phyloP scores from a whole-genome alignment of 2,888 invertebrate species.

The Germaria angustata region DNA sequence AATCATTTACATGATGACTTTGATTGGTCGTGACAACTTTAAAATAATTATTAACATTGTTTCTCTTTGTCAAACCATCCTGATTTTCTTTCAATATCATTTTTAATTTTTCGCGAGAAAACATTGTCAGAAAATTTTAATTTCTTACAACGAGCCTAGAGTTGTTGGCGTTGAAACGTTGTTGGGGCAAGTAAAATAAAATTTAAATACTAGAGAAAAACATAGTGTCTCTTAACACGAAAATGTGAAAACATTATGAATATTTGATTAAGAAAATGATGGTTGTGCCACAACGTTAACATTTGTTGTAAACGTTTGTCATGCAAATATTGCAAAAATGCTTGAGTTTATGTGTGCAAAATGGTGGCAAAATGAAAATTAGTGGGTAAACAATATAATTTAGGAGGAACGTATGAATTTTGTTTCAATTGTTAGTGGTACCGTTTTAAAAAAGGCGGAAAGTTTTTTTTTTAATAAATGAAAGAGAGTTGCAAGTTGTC shows the following conservation, averaged over 20 bases:
- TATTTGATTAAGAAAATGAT: constrained; percentile 59
- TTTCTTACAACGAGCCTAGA: neutral
- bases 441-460: neutral
- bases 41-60: constrained; percentile 3
- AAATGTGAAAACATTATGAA: constrained; percentile 45
- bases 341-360: neutral
- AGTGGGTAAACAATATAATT: neutral
- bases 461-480: neutral
- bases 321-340: constrained; percentile 44
- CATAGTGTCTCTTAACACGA: neutral
- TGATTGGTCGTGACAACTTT: constrained; percentile 26
- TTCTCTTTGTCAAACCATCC: constrained; percentile 16
- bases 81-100: constrained; percentile 66
- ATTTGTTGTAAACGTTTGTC: constrained; percentile 26
- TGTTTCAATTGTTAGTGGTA: too few species aligned
- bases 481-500: neutral
- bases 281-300: neutral
- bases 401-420: neutral
- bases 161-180: neutral
- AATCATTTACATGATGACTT: constrained; percentile 12
- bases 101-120: constrained; percentile 68
- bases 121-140: constrained; percentile 50
- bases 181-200: constrained; percentile 18
- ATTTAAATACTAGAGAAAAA: neutral
- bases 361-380: neutral